Evolutionary conservation across 2,888 invertebrate species (phyloP).

Genomic region (Gerris lacustris): DNA sequence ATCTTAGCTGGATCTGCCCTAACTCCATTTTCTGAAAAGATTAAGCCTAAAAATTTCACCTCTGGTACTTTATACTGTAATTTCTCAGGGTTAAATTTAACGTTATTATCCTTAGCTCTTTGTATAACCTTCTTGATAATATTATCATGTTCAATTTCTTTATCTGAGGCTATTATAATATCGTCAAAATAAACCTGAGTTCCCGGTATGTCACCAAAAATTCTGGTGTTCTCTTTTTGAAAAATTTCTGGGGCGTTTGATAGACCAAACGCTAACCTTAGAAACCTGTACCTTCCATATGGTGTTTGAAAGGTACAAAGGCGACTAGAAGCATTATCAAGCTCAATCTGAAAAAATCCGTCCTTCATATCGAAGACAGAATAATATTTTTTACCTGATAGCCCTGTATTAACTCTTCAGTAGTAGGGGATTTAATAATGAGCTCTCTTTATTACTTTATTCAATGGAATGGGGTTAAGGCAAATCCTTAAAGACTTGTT

Average conservation of each 20-base stretch:
- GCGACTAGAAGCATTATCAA: conserved; percentile 19
- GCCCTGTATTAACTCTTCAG: conserved; percentile 13
- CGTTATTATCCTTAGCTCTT: conserved; percentile 20
- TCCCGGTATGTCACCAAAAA: conserved; percentile 19
- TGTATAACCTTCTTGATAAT: conserved; percentile 19
- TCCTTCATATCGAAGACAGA: conserved; percentile 21
- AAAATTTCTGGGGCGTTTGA: conserved; percentile 19
- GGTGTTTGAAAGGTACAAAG: conserved; percentile 21
- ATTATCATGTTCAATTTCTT: conserved; percentile 21
- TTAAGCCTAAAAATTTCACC: conserved; percentile 12
- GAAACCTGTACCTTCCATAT: conserved; percentile 21
- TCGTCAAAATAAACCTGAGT: conserved; percentile 22
- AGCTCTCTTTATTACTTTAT: conserved; percentile 15
- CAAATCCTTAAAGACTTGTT: conserved; percentile 28
- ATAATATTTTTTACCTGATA: conserved; percentile 12
- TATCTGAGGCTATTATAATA: conserved; percentile 15
- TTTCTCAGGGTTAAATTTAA: conserved; percentile 23
- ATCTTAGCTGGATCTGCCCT: neutral
- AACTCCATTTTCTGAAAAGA: conserved; percentile 4
- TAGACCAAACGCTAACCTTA: conserved; percentile 20
- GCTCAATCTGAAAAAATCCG: conserved; percentile 21
- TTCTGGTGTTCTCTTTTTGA: conserved; percentile 18
- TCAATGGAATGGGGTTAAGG: conserved; percentile 18
- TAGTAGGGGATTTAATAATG: conserved; percentile 14
- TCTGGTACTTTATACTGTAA: too few species aligned